Percentiles rank a stretch among this genome's conserved stretches.
Conservation (phyloP, 2,888 invertebrate genomes). For the Tromatobia lineatoria region DNA sequence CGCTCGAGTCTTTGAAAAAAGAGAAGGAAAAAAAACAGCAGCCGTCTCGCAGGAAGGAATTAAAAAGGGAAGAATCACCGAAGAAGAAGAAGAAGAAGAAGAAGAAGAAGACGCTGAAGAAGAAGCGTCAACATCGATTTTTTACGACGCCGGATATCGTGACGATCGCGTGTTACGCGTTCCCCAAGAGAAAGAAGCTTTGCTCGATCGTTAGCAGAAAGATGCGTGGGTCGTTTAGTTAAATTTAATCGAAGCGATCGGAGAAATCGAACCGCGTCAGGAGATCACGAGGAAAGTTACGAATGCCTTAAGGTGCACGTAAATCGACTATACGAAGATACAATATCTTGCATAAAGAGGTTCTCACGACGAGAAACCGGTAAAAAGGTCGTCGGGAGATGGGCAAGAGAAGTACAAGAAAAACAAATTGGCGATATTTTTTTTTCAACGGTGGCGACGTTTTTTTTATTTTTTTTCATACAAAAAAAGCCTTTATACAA, state of each 20-base stretch:
- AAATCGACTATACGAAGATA: not conserved
- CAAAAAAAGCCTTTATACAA: constrained; percentile 86
- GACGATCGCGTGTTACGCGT: not conserved
- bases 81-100: constrained; percentile 44
- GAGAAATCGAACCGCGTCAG: constrained; percentile 47
- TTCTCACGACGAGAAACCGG: not conserved
- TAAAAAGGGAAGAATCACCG: constrained; percentile 55
- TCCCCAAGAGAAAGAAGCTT: not conserved
- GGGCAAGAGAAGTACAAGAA: constrained; percentile 2
- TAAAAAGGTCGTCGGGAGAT: constrained; percentile 4
- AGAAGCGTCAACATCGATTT: constrained; percentile 43
- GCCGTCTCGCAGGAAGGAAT: constrained; percentile 58
- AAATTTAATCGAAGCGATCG: constrained; percentile 39
- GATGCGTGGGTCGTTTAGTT: constrained; percentile 22
- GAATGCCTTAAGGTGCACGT: not conserved
- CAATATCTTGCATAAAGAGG: not conserved
- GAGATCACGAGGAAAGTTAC: constrained; percentile 15
- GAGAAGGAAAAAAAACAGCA: constrained; percentile 64
- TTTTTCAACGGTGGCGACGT: constrained; percentile 84
- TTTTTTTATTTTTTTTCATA: constrained; percentile 83
- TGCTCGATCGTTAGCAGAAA: not conserved
- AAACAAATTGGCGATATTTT: constrained; percentile 44
- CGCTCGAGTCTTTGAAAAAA: constrained; percentile 66
- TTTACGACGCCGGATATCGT: constrained; percentile 26
- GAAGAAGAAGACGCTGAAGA: constrained; percentile 58